Conservation (phyloP, 2,797 vertebrate genomes). For the Pygocentrus nattereri region DNA sequence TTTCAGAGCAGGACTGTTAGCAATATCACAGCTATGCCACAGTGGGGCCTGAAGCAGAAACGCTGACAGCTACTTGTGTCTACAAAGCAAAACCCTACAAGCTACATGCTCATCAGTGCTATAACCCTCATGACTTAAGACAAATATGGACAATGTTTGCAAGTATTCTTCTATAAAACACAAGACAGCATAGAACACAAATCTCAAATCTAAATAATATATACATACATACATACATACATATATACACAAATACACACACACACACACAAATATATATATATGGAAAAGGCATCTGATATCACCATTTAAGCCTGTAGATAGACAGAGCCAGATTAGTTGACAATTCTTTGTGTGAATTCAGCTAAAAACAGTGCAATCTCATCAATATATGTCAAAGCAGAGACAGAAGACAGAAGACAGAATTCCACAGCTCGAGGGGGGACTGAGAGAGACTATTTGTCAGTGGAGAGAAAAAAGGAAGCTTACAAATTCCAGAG, state of each 20-base stretch:
- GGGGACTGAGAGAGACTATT: background rate
- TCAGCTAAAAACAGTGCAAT: constrained; percentile 14
- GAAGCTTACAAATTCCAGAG: constrained; percentile 3
- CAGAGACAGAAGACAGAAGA: background rate
- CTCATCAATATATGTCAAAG: constrained; percentile 27
- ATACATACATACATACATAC: no score
- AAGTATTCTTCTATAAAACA: background rate
- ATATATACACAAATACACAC: no score
- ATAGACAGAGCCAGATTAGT: background rate
- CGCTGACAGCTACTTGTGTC: no score
- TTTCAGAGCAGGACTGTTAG: no score
- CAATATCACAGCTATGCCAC: no score
- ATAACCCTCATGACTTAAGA: no score
- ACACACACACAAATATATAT: no score
- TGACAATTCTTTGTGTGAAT: background rate
- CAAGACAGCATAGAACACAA: background rate
- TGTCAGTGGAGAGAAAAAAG: constrained; percentile 21
- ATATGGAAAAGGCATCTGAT: background rate
- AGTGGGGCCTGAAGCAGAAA: no score
- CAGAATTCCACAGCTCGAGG: background rate
- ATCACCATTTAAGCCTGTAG: background rate
- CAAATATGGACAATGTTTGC: background rate
- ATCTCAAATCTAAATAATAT: no score
- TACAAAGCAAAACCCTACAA: no score
- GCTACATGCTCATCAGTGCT: no score